Percentiles rank a stretch among this genome's conserved stretches.
phyloP scores from a whole-genome alignment of 2,797 vertebrate genomes.

The Acipenser ruthenus region DNA sequence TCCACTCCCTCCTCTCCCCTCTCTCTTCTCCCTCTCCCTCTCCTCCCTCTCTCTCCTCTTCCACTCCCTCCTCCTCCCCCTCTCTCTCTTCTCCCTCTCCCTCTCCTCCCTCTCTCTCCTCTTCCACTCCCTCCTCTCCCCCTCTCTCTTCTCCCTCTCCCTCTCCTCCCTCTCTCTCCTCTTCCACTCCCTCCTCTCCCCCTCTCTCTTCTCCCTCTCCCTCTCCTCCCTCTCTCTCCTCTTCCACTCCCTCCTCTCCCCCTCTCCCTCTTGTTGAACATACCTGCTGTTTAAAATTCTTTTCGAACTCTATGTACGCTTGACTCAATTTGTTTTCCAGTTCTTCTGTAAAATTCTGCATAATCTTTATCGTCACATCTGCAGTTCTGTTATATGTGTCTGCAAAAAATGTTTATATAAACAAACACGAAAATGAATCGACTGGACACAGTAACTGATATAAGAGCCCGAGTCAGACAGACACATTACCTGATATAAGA shows the following conservation, averaged over 20 bases:
- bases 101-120: no score
- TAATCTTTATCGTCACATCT: slow-evolving; percentile 16
- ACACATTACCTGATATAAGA: background rate
- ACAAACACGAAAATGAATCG: no score
- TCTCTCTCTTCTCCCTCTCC: no score
- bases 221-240: background rate
- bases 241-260: background rate
- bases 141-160: no score
- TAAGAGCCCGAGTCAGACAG: background rate
- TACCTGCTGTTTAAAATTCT: slow-evolving; percentile 7
- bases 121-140: no score
- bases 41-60: slow-evolving; percentile 31
- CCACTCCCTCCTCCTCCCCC: slow-evolving; percentile 26
- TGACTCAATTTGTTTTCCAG: fast-evolving
- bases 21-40: slow-evolving; percentile 22
- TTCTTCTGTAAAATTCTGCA: fast-evolving
- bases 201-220: background rate
- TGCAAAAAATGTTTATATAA: slow-evolving; percentile 16
- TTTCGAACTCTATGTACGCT: background rate
- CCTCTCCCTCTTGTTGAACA: slow-evolving; percentile 14
- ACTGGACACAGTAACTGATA: background rate
- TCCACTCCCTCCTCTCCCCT: slow-evolving; percentile 5
- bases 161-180: no score
- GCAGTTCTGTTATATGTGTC: slow-evolving; percentile 12
- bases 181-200: no score